phyloP scores from a whole-genome alignment of 2,888 invertebrate genomes.

The Cryptosula pallasiana region DNA sequence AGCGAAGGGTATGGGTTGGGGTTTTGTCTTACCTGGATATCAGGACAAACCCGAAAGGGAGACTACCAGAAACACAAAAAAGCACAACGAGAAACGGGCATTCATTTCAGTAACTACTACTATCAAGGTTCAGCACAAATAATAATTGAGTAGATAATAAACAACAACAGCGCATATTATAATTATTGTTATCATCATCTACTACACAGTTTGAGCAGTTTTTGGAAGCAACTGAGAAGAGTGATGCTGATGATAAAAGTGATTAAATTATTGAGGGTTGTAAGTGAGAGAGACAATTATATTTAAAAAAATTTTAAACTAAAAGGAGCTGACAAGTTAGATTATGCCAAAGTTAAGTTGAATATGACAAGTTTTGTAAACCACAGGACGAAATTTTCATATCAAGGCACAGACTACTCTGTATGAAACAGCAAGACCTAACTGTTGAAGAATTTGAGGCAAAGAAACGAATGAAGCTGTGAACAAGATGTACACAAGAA shows the following conservation, averaged over 20 bases:
- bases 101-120: no score
- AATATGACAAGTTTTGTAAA: neutral
- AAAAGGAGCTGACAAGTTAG: neutral
- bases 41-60: no score
- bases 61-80: no score
- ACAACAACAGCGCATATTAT: no score
- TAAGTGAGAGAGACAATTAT: neutral
- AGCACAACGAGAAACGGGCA: no score
- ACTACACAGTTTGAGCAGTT: neutral
- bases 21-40: no score
- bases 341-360: neutral
- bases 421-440: neutral
- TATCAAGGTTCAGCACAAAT: no score
- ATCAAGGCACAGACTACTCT: neutral
- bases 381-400: neutral
- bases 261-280: neutral
- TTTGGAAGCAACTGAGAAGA: neutral
- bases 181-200: no score
- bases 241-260: neutral
- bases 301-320: neutral
- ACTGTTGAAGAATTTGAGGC: neutral
- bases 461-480: neutral
- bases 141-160: no score
- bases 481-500: neutral
- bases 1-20: no score